These are phyloP conservation scores for Andrena dorsata DNA, from an alignment of 2,888 invertebrate genomes.

Conservation along the genomic window DNA sequence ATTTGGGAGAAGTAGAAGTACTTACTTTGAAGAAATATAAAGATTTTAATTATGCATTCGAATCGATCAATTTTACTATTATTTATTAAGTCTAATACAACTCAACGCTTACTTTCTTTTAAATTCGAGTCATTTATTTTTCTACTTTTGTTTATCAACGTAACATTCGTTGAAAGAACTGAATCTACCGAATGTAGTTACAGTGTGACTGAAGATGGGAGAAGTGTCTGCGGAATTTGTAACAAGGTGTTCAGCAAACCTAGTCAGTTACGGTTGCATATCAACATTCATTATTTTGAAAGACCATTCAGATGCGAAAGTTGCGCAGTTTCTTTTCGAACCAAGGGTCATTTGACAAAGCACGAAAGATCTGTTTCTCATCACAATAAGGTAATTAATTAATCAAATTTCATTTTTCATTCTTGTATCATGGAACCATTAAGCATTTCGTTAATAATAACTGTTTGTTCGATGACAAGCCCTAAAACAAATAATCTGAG, in stretches of 20 bases:
- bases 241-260: slow-evolving; percentile 96
- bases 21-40: too few species aligned
- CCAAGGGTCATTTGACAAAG: slow-evolving; percentile 95
- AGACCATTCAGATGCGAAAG: slow-evolving; percentile 96
- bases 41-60: too few species aligned
- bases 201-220: slow-evolving; percentile 90
- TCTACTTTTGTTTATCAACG: background rate
- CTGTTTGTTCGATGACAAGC: background rate
- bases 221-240: slow-evolving; percentile 94
- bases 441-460: slow-evolving; percentile 3
- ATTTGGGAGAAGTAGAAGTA: background rate
- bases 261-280: slow-evolving; percentile 95
- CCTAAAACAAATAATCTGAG: background rate
- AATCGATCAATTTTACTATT: background rate
- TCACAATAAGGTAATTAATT: slow-evolving; percentile 91
- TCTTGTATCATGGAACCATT: background rate
- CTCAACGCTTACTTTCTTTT: background rate
- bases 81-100: background rate
- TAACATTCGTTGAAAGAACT: slow-evolving; percentile 58
- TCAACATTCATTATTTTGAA: slow-evolving; percentile 98
- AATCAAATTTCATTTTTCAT: background rate
- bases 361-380: slow-evolving; percentile 97
- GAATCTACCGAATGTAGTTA: slow-evolving; percentile 68
- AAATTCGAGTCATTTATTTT: background rate
- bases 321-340: slow-evolving; percentile 95